Percentiles rank a stretch among this genome's conserved stretches.
phyloP scores from a whole-genome alignment of 2,888 invertebrate species.

The Aricia artaxerxes region DNA sequence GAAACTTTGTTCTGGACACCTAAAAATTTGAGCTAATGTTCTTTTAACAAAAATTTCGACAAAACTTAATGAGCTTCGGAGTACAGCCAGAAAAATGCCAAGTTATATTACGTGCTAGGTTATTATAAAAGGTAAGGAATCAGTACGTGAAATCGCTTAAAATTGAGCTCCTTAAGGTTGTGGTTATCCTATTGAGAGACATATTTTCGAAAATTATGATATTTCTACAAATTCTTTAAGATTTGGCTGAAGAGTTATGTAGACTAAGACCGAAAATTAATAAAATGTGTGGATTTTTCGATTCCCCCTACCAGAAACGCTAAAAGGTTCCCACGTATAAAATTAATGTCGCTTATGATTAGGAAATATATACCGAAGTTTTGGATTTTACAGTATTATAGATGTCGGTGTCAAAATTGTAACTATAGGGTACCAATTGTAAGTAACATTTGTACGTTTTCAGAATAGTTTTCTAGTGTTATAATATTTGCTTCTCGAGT shows the following conservation, averaged over 20 bases:
- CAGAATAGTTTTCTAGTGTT: constrained; percentile 54
- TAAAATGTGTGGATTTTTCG: constrained; percentile 28
- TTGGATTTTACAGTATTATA: constrained; percentile 49
- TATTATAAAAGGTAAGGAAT: constrained; percentile 35
- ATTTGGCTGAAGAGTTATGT: constrained; percentile 62
- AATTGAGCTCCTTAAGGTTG: constrained; percentile 68
- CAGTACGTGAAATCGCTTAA: constrained; percentile 64
- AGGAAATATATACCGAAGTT: constrained; percentile 47
- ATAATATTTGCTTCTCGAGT: constrained; percentile 68
- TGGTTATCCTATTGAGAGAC: constrained; percentile 75
- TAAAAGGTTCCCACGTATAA: constrained; percentile 1
- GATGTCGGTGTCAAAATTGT: constrained; percentile 73
- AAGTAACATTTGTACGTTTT: constrained; percentile 55
- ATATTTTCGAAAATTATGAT: constrained; percentile 74
- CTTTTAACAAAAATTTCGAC: constrained; percentile 18
- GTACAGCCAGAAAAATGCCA: constrained; percentile 32
- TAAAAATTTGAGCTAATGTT: constrained; percentile 55
- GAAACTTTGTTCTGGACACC: constrained; percentile 59
- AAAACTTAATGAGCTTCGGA: constrained; percentile 29
- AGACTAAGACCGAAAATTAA: constrained; percentile 47
- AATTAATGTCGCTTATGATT: constrained; percentile 39
- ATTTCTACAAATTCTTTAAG: constrained; percentile 62
- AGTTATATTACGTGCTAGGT: constrained; percentile 30
- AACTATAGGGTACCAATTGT: constrained; percentile 72
- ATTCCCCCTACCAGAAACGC: constrained; percentile 20